Base-by-base conservation (phyloP, 2,888 invertebrate genomes). In the Sturmia bella region DNA sequence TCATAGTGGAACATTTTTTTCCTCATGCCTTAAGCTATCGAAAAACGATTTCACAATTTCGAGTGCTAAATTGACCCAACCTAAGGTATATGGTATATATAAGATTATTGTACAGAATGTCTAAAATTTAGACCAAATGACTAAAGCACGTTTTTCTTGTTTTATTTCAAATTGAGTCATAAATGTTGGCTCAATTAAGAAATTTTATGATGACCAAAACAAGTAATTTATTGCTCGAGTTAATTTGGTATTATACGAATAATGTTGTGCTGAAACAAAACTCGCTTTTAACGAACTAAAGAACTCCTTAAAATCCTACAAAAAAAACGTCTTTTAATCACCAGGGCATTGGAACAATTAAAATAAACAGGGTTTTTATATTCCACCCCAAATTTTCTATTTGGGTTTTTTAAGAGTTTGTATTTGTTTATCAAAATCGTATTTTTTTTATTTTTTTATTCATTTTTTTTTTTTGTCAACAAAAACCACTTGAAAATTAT, bases 151-250 rank as follows among this genome's bases (percentile, higher is more conserved):
- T 32, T 11, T 2, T 69, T 19, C 57, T 63, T 6, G 11, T 50
- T 39, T 43, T 27, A 12, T 7, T 3, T 37, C 39, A 68, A 68
- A 63, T 39, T 63, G 50, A 64, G 57, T 70, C 37, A 79, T n/a
- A n/a, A n/a, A 79, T 64, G 73, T 79, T 79, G 61, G 27, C 32
- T 61, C 5, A 32, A 32, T 9, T 7, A 7, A 32, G 56, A n/a
- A 54, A n/a, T n/a, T n/a, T 32, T 66, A 48, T 37, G 54, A 48
- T 45, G 39, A 1, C 13, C 48, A 50, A 12, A 61, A 66, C 70
- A 41, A 63, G 24, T 61, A 80, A 83, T 83, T 84, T 83, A 70
- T 78, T 74, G 80, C 75, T 43, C 54, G 64, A 83, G 72, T 77
- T 66, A 77, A 63, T 80, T 77, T 77, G 57, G 61, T 70, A 74